phyloP scores from a whole-genome alignment of 1,140 invertebrate species.

The Zaprionus davidi region DNA sequence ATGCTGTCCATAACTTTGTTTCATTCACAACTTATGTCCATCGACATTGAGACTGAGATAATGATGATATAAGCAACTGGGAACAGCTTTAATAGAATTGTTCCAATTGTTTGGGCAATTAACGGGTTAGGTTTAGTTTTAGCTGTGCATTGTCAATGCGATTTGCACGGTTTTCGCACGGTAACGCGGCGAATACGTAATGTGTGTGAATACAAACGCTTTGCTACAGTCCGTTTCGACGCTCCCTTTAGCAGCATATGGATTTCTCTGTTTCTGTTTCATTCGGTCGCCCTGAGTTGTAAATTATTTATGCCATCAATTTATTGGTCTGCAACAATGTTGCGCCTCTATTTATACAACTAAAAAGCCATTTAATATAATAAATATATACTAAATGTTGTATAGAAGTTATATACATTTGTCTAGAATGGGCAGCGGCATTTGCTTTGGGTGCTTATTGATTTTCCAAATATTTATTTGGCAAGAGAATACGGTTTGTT shows the following conservation, averaged over 20 bases:
- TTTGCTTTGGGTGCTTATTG: conserved; percentile 53
- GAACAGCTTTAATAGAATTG: conserved; percentile 18
- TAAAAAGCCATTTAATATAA: conserved; percentile 45
- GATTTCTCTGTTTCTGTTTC: conserved; percentile 1
- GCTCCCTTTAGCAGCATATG: conserved; percentile 26
- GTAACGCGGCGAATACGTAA: conserved; percentile 40
- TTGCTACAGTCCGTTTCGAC: neutral
- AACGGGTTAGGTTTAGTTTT: conserved; percentile 61
- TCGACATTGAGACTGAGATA: neutral
- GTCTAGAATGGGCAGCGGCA: neutral
- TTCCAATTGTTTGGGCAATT: conserved; percentile 50
- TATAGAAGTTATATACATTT: neutral
- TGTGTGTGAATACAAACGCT: conserved; percentile 35
- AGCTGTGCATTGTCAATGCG: conserved; percentile 53
- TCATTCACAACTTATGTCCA: neutral
- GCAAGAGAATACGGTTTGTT: conserved; percentile 17
- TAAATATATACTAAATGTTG: neutral
- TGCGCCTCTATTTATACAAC: conserved; percentile 43
- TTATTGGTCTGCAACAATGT: conserved; percentile 19
- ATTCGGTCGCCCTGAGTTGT: neutral
- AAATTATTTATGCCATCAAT: conserved; percentile 51
- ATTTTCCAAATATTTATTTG: conserved; percentile 60
- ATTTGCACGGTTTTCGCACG: conserved; percentile 59
- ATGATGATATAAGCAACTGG: neutral
- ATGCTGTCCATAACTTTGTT: neutral